phyloP scores from a whole-genome alignment of 2,888 invertebrate species.

The Agelastica alni region DNA sequence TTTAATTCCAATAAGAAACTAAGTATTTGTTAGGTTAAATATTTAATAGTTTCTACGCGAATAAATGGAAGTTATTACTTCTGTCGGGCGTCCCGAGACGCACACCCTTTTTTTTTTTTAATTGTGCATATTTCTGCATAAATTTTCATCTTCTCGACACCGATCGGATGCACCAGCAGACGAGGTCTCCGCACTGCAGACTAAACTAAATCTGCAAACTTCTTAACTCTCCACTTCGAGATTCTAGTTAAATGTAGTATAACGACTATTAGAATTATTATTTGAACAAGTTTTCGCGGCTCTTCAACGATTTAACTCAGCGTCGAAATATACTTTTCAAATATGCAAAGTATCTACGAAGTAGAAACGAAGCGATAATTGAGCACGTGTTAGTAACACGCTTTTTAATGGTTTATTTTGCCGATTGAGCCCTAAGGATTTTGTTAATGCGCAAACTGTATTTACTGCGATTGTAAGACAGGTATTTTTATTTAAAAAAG shows the following conservation, averaged over 20 bases:
- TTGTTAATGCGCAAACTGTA: no score
- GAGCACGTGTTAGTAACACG: no score
- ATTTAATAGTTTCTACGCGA: no score
- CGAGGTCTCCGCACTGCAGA: constrained; percentile 30
- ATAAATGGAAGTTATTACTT: no score
- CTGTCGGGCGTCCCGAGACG: no score
- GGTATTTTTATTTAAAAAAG: no score
- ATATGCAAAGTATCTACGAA: constrained; percentile 9
- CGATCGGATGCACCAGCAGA: constrained; percentile 19
- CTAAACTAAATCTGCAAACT: constrained; percentile 28
- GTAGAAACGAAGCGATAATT: not conserved
- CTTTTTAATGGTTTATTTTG: no score
- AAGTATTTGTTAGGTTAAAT: no score
- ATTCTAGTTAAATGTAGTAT: constrained; percentile 35
- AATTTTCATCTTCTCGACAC: constrained; percentile 15
- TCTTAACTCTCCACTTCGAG: constrained; percentile 31
- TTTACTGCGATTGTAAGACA: no score
- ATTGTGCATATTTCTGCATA: constrained; percentile 1
- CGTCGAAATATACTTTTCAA: constrained; percentile 19
- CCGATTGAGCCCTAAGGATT: no score
- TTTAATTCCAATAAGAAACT: no score
- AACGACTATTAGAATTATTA: constrained; percentile 33
- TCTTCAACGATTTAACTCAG: constrained; percentile 22
- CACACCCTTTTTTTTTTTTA: no score
- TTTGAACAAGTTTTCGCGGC: constrained; percentile 29